Percentiles rank a stretch among this genome's conserved stretches.
phyloP scores from a whole-genome alignment of 2,113 vertebrate genomes.

The Pelvicachromis taeniatus region DNA sequence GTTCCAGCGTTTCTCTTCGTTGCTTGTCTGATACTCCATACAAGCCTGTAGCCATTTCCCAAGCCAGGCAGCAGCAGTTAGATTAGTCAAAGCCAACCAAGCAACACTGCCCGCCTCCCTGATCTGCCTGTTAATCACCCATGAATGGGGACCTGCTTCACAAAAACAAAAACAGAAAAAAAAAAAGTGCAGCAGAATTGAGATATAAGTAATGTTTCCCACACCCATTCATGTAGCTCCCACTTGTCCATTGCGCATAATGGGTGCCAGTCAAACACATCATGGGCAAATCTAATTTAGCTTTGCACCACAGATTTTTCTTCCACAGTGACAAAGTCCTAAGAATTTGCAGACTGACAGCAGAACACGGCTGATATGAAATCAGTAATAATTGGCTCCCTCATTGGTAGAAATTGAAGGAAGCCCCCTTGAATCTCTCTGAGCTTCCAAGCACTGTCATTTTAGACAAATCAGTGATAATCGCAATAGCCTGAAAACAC shows the following conservation, averaged over 20 bases:
- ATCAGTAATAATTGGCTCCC: conserved; percentile 36
- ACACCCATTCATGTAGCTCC: conserved; percentile 22
- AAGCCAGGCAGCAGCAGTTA: conserved; percentile 42
- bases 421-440: conserved; percentile 14
- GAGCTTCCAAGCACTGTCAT: conserved; percentile 5
- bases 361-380: conserved; percentile 30
- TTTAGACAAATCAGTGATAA: conserved; percentile 42
- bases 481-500: conserved; percentile 20
- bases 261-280: conserved; percentile 40
- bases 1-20: conserved; percentile 13
- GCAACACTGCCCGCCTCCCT: conserved; percentile 45
- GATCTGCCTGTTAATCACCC: conserved; percentile 51
- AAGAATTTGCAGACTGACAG: conserved; percentile 19
- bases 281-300: conserved; percentile 41
- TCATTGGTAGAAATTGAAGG: conserved; percentile 1
- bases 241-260: conserved; percentile 35
- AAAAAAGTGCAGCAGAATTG: conserved; percentile 6
- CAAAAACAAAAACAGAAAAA: conserved; percentile 10
- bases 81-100: conserved; percentile 46
- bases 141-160: conserved; percentile 41
- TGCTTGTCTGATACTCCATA: conserved; percentile 15
- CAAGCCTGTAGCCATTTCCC: conserved; percentile 32
- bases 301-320: conserved; percentile 27
- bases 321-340: conserved; percentile 13
- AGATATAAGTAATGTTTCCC: conserved; percentile 33